Conservation (phyloP, 2,113 vertebrate species). For the Cryptomyrus ogoouensis region DNA sequence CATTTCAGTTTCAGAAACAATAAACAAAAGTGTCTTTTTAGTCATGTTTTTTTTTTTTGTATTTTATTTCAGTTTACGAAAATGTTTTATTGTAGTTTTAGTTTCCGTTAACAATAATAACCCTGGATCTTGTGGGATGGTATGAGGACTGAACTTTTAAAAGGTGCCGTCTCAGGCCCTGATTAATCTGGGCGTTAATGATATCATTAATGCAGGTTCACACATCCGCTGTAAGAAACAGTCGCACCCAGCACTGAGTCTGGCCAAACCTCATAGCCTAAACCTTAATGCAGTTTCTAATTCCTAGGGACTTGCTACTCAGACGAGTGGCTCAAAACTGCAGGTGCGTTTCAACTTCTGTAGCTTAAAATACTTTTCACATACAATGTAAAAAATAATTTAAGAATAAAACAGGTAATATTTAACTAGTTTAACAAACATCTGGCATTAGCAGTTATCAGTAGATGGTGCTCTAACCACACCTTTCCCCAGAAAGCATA, state of each 20-base stretch:
- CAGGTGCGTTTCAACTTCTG: background rate
- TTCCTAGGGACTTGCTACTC: background rate
- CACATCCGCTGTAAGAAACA: background rate
- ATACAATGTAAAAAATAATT: background rate
- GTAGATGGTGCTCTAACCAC: conserved; percentile 7
- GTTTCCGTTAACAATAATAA: background rate
- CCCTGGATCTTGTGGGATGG: background rate
- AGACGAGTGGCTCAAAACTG: background rate
- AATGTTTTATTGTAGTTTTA: background rate
- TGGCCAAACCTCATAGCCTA: background rate
- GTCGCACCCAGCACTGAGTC: background rate
- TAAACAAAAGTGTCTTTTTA: no score
- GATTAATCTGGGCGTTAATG: background rate
- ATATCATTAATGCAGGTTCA: background rate
- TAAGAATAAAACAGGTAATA: background rate
- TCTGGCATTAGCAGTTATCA: background rate
- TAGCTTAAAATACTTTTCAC: background rate
- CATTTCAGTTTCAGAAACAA: background rate
- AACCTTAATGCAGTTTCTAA: background rate
- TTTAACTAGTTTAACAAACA: background rate
- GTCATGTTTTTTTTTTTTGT: background rate
- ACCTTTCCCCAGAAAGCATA: background rate
- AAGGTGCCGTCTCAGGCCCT: background rate
- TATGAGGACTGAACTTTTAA: background rate
- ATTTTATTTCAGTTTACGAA: background rate